Evolutionary conservation across 2,797 vertebrate species (phyloP).

Genomic region (Chiroxiphia lanceolata): DNA sequence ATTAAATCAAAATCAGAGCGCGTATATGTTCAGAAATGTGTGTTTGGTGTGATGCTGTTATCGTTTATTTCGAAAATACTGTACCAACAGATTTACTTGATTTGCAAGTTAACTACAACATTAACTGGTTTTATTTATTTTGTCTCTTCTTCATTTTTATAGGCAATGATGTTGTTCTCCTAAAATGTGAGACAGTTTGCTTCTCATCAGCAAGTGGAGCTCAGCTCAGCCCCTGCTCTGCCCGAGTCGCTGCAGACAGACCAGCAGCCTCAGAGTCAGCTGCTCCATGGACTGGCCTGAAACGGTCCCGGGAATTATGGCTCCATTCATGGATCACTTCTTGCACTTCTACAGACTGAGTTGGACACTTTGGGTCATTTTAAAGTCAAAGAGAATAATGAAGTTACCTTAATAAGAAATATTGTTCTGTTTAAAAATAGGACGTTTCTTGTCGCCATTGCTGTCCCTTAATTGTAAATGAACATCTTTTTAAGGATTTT

Average conservation of each 20-base stretch:
- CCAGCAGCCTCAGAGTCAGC: conserved; percentile 25
- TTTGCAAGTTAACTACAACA: conserved; percentile 84
- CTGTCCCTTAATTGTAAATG: conserved; percentile 30
- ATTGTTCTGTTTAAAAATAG: conserved; percentile 23
- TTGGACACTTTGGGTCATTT: not conserved
- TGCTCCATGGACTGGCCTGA: conserved; percentile 29
- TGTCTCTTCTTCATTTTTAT: conserved; percentile 80
- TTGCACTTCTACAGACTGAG: not conserved
- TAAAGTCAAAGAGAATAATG: conserved; percentile 21
- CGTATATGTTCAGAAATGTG: conserved; percentile 74
- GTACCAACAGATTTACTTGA: conserved; percentile 83
- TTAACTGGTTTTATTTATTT: conserved; percentile 82
- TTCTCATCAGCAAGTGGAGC: conserved; percentile 79
- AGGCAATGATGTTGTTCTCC: conserved; percentile 80
- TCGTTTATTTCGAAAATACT: conserved; percentile 82
- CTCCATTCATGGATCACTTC: conserved; percentile 23
- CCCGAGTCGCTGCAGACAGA: conserved; percentile 59
- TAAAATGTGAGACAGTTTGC: conserved; percentile 82
- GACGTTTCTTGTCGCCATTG: conserved; percentile 2
- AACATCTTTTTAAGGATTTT: conserved; percentile 3
- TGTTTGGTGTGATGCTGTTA: conserved; percentile 82
- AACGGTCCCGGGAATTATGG: not conserved
- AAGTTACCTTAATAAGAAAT: not conserved
- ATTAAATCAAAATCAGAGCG: conserved; percentile 79
- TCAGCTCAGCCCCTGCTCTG: conserved; percentile 78